Base-by-base conservation (phyloP, 2,888 invertebrate species). In the Ypsolopha sequella region DNA sequence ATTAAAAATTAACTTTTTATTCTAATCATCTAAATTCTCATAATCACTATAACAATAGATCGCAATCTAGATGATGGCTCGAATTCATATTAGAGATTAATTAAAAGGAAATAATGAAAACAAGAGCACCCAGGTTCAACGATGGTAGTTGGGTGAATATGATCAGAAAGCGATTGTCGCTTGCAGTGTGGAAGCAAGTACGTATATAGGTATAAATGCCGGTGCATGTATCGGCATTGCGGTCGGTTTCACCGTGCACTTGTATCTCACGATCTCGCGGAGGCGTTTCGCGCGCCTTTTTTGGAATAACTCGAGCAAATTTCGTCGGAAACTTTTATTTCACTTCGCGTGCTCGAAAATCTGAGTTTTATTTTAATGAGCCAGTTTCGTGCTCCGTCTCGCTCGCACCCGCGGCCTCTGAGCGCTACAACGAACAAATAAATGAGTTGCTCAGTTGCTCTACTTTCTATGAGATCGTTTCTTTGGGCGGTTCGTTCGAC, bases 401-500 rank as follows among this genome's bases (percentile, higher is more conserved):
- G 66, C 80, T 80, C 81, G 69, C 79, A 77, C 51, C 43, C 50
- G 50, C 50, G 41, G 41, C 41, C 24, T 11, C 51, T 80, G 68
- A 68, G 65, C 61, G 70, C 66, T 81, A 81, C 76, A 79, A 76
- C 80, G 82, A 84, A 82, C 85, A 85, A 84, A 81, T 85, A 84
- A 86, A 85, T 80, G 76, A 84, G 66, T 82, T 80, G 85, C 73
- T 84, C 85, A 82, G 67, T 81, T 81, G 85, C 74, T 84, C 86
- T 77, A 86, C 86, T 86, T 86, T 86, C 86, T 85, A 84, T 84
- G 80, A 81, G 80, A 84, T 82, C 71, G 77, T 81, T 82, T 82
- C 77, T 82, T 81, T 80, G 73, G 75, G 75, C 73, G 65, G 70
- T 64, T 64, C 70, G 70, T 64, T 64, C 70, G 75, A 78, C 72